Evolutionary conservation across 2,888 invertebrate species (phyloP), one percentile per base, ranked within the genome.

Genomic region (Lepas anatifera): DNA sequence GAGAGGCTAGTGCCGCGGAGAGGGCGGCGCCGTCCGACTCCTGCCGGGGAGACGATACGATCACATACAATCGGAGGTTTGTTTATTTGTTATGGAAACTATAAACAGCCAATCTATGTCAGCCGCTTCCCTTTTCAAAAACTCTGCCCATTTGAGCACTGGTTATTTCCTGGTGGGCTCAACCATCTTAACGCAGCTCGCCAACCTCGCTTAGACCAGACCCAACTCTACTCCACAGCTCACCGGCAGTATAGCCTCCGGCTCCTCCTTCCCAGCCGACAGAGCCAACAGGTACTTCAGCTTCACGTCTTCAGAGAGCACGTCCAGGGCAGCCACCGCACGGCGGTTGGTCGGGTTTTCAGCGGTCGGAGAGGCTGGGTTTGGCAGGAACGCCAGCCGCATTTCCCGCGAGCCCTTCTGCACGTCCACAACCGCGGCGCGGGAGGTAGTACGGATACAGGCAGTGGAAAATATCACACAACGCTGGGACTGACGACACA

Each of bases 401-500:
- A 72, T 50, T 13, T 73, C 71, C 25, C 72, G 70, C 18, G 74
- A 67, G 41, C 74, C 72, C 43, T 73, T 73, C 25, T 72, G 58
- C 29, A n/a, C 8, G 52, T 2, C 13, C 25, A 50, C 48, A 10
- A 13, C 41, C 41, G 41, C 41, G 10, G 41, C 74, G 25, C 72
- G 70, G 37, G 71, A 16, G 67, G 74, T 48, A 71, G 71, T 73
- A n/a, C 72, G 68, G 46, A 71, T 71, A 27, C 74, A 71, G 4
- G 73, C 68, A 7, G 75, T 72, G n/a, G n/a, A n/a, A n/a, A n/a
- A n/a, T n/a, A n/a, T n/a, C n/a, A n/a, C n/a, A n/a, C n/a, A n/a
- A n/a, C n/a, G n/a, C n/a, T n/a, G n/a, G n/a, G n/a, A n/a, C n/a
- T n/a, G n/a, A n/a, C n/a, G n/a, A n/a, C n/a, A n/a, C n/a, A n/a